These are phyloP conservation scores for Pelochelys cantorii DNA, from an alignment of 2,797 vertebrate species.

Conservation along the genomic window DNA sequence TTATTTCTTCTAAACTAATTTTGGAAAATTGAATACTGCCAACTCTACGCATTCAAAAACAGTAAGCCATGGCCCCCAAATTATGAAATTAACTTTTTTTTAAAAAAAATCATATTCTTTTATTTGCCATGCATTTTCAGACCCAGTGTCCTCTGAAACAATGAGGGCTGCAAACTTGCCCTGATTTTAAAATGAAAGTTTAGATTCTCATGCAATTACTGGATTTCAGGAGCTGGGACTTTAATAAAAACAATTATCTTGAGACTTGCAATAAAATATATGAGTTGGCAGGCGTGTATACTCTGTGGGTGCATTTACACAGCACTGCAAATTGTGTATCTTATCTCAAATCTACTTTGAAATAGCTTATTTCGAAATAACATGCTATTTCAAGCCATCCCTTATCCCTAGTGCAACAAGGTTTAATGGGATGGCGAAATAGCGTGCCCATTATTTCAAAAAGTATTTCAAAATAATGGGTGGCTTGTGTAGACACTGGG, in stretches of 20 bases:
- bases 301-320: background rate
- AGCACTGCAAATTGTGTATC: no score
- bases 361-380: no score
- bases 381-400: no score
- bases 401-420: no score
- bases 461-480: no score
- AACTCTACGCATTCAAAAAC: background rate
- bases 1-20: background rate
- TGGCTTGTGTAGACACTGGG: no score
- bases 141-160: background rate
- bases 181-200: background rate
- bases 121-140: background rate
- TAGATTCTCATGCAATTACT: background rate
- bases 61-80: background rate
- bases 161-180: background rate
- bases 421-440: no score
- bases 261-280: background rate
- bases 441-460: no score
- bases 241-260: background rate
- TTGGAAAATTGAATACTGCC: background rate
- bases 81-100: background rate
- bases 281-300: background rate
- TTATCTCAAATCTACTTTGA: no score
- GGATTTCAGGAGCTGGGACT: background rate
- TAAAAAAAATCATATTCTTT: background rate